Evolutionary conservation across 92 coral and sea anemone species (phyloP).

Genomic region (Siderastrea radians): DNA sequence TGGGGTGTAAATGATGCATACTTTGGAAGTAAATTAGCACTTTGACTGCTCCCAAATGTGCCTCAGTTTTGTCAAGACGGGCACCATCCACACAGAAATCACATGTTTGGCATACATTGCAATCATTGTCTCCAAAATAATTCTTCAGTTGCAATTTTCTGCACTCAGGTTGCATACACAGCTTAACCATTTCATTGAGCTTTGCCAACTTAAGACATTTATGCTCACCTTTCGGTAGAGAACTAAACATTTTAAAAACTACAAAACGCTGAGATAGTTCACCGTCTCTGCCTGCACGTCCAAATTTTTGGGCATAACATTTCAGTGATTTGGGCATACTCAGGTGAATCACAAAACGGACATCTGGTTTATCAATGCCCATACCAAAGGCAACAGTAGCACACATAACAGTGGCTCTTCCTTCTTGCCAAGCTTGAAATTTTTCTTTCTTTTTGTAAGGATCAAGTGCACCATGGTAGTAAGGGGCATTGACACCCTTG

Average conservation of each 20-base stretch:
- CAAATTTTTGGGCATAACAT: constrained; percentile 69
- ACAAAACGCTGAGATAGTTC: constrained; percentile 30
- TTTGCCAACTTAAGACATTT: constrained; percentile 30
- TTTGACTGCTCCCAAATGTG: not conserved
- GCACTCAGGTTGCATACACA: constrained; percentile 62
- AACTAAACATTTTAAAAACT: constrained; percentile 45
- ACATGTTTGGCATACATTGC: not conserved
- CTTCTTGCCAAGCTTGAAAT: constrained; percentile 48
- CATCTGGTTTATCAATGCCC: constrained; percentile 77
- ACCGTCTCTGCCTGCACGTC: constrained; percentile 78
- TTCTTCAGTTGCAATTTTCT: constrained; percentile 41
- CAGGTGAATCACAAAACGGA: constrained; percentile 71
- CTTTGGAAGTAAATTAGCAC: not conserved
- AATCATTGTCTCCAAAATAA: not conserved
- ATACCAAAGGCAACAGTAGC: constrained; percentile 77
- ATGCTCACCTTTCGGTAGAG: constrained; percentile 58
- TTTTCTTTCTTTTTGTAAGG: constrained; percentile 50
- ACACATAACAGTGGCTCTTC: constrained; percentile 63
- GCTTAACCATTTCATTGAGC: constrained; percentile 61
- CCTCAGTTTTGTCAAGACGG: not conserved
- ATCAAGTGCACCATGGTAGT: constrained; percentile 72
- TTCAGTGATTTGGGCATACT: constrained; percentile 67
- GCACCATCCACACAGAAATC: not conserved
- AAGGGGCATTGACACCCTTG: constrained; percentile 61
- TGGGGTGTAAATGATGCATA: not conserved